Conservation (phyloP, 2,888 invertebrate genomes). For the Clepsis dumicolana region DNA sequence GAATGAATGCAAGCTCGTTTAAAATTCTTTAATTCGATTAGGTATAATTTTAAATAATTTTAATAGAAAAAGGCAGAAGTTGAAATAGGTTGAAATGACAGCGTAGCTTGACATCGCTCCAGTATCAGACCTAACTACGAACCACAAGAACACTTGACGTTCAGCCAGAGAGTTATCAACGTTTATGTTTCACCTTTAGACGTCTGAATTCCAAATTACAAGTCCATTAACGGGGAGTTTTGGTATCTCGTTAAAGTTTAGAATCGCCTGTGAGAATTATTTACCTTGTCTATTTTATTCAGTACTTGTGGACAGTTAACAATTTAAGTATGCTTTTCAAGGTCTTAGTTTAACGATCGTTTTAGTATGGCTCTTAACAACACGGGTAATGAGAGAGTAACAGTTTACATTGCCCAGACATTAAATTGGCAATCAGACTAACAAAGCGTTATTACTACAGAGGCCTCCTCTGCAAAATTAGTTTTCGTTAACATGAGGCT, state of each 20-base stretch:
- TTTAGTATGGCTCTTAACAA: not conserved
- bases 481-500: too few species aligned
- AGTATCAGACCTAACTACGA: conserved; percentile 58
- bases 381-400: not conserved
- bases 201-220: conserved; percentile 16
- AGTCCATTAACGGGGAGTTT: conserved; percentile 25
- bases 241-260: conserved; percentile 18
- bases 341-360: conserved; percentile 19
- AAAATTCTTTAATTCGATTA: conserved; percentile 7
- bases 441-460: not conserved
- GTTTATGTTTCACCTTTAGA: conserved; percentile 57
- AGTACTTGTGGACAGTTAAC: conserved; percentile 22
- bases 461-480: too few species aligned
- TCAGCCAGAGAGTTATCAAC: conserved; percentile 48
- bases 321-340: conserved; percentile 22
- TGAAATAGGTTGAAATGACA: conserved; percentile 31
- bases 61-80: conserved; percentile 21
- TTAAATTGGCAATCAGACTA: not conserved
- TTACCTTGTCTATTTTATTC: conserved; percentile 28
- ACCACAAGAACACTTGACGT: conserved; percentile 54
- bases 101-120: conserved; percentile 20
- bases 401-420: not conserved
- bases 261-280: conserved; percentile 9
- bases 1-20: conserved; percentile 33
- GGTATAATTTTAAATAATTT: conserved; percentile 17